Evolutionary conservation across 1,140 invertebrate species (phyloP).

Genomic region (Mizuhopecten yessoensis): DNA sequence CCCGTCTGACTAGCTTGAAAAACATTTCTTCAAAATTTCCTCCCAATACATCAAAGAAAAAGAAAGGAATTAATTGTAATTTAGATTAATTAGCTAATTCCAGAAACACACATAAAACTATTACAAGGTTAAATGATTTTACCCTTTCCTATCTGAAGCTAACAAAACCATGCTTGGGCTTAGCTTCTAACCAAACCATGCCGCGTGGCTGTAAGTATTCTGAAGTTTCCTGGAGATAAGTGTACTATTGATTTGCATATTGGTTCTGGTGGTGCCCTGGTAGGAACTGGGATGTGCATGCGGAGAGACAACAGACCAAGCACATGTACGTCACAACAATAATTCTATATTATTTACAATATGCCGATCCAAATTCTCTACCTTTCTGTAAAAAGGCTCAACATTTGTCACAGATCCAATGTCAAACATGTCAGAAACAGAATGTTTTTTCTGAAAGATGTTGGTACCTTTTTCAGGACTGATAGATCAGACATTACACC

Average conservation of each 20-base stretch:
- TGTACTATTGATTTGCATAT: conserved; percentile 20
- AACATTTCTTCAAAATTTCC: not conserved
- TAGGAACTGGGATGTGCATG: not conserved
- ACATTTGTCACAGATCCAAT: no score
- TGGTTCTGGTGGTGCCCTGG: not conserved
- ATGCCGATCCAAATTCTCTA: no score
- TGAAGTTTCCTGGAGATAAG: not conserved
- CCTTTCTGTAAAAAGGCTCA: no score
- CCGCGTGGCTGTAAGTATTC: not conserved
- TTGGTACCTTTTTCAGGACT: no score
- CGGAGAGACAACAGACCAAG: no score
- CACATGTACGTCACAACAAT: no score
- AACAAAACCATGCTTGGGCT: not conserved
- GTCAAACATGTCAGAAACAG: no score
- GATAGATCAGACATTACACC: no score
- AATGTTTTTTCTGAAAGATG: no score
- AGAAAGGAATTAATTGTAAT: not conserved
- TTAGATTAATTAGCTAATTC: not conserved
- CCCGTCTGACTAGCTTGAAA: not conserved
- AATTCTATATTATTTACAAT: no score
- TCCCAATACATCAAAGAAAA: not conserved
- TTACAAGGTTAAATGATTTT: not conserved
- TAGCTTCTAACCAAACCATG: not conserved
- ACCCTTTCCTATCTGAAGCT: not conserved
- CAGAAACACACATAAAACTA: not conserved